Conservation (phyloP, 2,797 vertebrate genomes). For the Spinibarbus caldwelli region DNA sequence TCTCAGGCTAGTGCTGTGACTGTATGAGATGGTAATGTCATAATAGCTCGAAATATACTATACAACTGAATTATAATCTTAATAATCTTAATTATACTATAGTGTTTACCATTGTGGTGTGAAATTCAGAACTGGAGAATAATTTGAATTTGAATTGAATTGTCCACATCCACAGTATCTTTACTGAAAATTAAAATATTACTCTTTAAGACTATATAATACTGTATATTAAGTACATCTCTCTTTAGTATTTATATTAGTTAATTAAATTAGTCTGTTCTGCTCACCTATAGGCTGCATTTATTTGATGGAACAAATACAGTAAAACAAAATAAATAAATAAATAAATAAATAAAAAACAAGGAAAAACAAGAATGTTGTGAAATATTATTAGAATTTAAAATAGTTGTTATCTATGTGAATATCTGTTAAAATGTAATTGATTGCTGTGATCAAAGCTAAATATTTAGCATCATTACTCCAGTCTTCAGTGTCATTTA, state of each 20-base stretch:
- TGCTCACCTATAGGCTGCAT: background rate
- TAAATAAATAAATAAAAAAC: no score
- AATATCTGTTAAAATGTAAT: background rate
- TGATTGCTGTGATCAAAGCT: no score
- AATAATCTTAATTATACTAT: no score
- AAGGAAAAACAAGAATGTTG: no score
- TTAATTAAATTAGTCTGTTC: no score
- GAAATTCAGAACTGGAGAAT: background rate
- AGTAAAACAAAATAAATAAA: background rate
- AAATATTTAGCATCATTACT: no score
- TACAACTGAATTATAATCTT: background rate
- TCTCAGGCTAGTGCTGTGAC: background rate
- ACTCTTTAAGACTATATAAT: background rate
- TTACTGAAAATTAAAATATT: background rate
- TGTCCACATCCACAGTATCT: no score
- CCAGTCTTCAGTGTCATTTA: no score
- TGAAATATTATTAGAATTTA: background rate
- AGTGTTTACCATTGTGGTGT: background rate
- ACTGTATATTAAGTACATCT: no score
- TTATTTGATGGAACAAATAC: background rate
- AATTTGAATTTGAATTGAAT: no score
- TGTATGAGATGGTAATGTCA: background rate
- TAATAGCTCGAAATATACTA: background rate
- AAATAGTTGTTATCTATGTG: background rate
- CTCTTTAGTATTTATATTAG: no score